Conservation (phyloP, 2,797 vertebrate species). For the Pelobates cultripes region DNA sequence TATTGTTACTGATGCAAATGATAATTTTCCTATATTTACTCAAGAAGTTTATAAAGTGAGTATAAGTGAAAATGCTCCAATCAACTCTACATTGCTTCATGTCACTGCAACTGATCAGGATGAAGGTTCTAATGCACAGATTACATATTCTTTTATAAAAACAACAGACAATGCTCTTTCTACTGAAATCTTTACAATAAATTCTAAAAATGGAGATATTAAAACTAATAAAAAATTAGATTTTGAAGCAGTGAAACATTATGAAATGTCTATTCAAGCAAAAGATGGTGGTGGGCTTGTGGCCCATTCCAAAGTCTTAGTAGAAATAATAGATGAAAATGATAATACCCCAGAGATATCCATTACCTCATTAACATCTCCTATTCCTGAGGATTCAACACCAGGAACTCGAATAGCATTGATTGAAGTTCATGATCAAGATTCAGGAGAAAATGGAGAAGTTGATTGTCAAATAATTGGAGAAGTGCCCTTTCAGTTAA, state of each 20-base stretch:
- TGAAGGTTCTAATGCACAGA: conserved; percentile 63
- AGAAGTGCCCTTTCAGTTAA: conserved; percentile 59
- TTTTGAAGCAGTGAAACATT: conserved; percentile 9
- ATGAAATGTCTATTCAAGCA: conserved; percentile 35
- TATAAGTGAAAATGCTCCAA: conserved; percentile 22
- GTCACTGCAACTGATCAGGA: conserved; percentile 74
- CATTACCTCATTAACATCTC: conserved; percentile 58
- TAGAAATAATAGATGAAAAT: conserved; percentile 54
- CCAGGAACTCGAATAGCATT: conserved; percentile 56
- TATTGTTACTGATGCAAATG: conserved; percentile 33
- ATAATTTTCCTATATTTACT: conserved; percentile 45
- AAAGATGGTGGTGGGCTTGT: conserved; percentile 57
- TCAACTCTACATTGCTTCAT: conserved; percentile 61
- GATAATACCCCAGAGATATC: conserved; percentile 57
- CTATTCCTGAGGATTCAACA: conserved; percentile 60
- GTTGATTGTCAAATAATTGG: conserved; percentile 51
- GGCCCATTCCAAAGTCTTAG: conserved; percentile 50
- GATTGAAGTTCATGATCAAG: conserved; percentile 62
- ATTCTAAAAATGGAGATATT: conserved; percentile 27
- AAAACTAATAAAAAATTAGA: conserved; percentile 20
- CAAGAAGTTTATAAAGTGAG: conserved; percentile 30
- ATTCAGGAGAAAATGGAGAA: conserved; percentile 48
- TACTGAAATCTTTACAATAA: conserved; percentile 13
- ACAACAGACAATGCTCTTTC: conserved; percentile 49
- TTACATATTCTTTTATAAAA: conserved; percentile 70